Evolutionary conservation across 1,140 invertebrate genomes (phyloP), one percentile per base, ranked within the genome.

Genomic region (Tetranychus urticae): DNA sequence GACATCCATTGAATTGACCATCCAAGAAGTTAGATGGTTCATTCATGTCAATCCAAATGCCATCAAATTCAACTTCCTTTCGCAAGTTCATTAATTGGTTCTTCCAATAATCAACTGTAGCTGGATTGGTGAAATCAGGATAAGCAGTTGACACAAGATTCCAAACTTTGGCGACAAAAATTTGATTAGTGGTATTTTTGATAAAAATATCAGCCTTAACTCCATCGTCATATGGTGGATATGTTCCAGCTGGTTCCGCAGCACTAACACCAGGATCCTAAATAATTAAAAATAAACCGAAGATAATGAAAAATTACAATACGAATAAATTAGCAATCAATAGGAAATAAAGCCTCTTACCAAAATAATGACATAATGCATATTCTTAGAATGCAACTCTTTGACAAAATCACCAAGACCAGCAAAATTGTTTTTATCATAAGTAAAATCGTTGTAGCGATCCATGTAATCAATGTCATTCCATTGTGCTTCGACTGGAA

Each of bases 91-190:
- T 71, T 67, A 88, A 73, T 77, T 86, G 81, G 58, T 78, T 73
- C 1, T 77, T 73, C 81, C 86, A 91, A 70, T 88, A 91, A 1
- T 78, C 69, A 1, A 77, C 74, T 0, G 80, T 76, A 56, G 81
- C 80, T 0, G 85, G 85, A 73, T 88, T 77, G 4, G 83, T 86
- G 69, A 90, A 90, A 73, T 92, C 88, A 0, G 86, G 85, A 77
- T 81, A 90, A 10, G 82, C 81, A 39, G 65, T 68, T 46, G 31
- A 61, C 14, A 52, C 56, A 46, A 46, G 36, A 52, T 61, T 65
- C 66, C 64, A 71, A 23, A 69, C 68, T 42, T 68, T 56, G 8
- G 31, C 55, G 2, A 56, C 35, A 12, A 56, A 56, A 37, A 56
- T 56, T 13, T 13, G 7, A 13, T 34, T 34, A 56, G 5, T 13